phyloP scores from a whole-genome alignment of 2,113 vertebrate genomes.

The Phyllostomus discolor region DNA sequence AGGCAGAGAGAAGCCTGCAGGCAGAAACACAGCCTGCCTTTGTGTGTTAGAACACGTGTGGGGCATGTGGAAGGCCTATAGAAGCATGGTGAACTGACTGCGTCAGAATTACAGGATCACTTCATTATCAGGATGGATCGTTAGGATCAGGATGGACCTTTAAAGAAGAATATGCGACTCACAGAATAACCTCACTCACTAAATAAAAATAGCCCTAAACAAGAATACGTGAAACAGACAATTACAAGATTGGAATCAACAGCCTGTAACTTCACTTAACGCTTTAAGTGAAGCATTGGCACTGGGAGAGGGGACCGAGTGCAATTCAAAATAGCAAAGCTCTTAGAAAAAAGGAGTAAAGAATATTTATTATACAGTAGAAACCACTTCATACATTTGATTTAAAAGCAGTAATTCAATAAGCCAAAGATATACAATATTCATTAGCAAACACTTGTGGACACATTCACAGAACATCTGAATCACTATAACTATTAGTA shows the following conservation, averaged over 20 bases:
- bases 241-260: background rate
- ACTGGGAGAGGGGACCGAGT: background rate
- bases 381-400: background rate
- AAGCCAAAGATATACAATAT: background rate
- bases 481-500: background rate
- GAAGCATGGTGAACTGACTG: accelerated
- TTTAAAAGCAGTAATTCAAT: background rate
- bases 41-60: background rate
- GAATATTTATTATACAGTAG: background rate
- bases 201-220: background rate
- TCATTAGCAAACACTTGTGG: background rate
- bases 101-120: background rate
- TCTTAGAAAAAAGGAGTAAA: background rate
- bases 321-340: background rate
- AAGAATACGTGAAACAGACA: background rate
- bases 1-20: background rate
- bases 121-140: background rate
- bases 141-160: background rate
- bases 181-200: background rate
- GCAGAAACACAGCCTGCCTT: background rate
- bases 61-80: accelerated
- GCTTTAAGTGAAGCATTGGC: too few relatives aligned
- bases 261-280: background rate
- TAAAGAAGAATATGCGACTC: background rate
- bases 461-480: background rate